Evolutionary conservation across 2,888 invertebrate species (phyloP).

Genomic region (Drosophila koepferae): DNA sequence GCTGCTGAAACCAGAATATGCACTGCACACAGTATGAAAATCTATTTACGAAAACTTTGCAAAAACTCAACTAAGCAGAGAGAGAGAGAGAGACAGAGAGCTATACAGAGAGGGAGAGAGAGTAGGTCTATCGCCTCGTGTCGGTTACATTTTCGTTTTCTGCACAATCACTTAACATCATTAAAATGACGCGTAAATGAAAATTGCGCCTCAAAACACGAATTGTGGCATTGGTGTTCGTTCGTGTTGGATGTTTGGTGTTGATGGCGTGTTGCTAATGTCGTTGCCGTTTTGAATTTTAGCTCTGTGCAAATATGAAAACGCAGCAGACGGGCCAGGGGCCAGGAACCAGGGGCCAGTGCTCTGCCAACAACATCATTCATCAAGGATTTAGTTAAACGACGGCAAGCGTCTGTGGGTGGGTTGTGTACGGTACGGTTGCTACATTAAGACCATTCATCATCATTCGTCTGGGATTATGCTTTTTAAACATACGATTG

Average conservation of each 20-base stretch:
- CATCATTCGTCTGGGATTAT: conserved; percentile 83
- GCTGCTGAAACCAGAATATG: conserved; percentile 55
- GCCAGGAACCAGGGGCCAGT: conserved; percentile 3
- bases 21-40: conserved; percentile 50
- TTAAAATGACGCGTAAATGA: conserved; percentile 80
- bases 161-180: conserved; percentile 81
- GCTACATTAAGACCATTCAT: conserved; percentile 70
- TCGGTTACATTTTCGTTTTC: conserved; percentile 64
- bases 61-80: conserved; percentile 42
- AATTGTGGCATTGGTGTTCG: conserved; percentile 32
- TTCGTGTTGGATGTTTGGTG: conserved; percentile 6
- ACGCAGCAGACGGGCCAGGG: conserved; percentile 38
- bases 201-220: conserved; percentile 67
- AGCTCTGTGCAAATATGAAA: conserved; percentile 71
- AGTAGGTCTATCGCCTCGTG: background rate
- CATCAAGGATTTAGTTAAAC: conserved; percentile 81
- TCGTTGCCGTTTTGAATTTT: conserved; percentile 67
- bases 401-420: conserved; percentile 66
- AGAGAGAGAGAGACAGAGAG: no score
- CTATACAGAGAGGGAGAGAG: background rate
- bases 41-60: conserved; percentile 76
- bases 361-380: conserved; percentile 71
- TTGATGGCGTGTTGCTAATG: conserved; percentile 56
- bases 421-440: conserved; percentile 3
- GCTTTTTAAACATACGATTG: conserved; percentile 83